Evolutionary conservation across 2,113 vertebrate species (phyloP), one percentile per base, ranked within the genome.

Genomic region (Brachionichthys hirsutus): DNA sequence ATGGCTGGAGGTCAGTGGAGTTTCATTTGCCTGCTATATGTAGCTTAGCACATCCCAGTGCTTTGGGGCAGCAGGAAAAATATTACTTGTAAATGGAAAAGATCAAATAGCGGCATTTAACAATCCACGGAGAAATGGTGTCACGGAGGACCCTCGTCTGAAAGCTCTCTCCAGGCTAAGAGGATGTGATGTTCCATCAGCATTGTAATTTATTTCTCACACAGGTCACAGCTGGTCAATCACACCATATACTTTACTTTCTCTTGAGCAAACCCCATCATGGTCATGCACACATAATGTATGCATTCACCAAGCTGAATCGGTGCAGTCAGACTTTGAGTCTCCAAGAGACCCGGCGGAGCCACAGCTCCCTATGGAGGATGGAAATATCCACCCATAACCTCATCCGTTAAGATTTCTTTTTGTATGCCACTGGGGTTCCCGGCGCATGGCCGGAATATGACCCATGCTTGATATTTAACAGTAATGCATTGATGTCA

Each of bases 71-170:
- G 47, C 6, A 2, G 24, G 44, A 1, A 4, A 62, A 79, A 62
- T 49, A 82, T 62, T 47, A 65, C 55, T 75, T 61, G 53, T 73
- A 80, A 83, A 82, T 72, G 64, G 59, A 84, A 83, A 83, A 85
- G 80, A 83, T 79, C 81, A 88, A 82, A 85, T 63, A 71, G 55
- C 81, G 83, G 72, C 84, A 89, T 88, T 88, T 85, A 82, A 73
- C 67, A 67, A 58, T 72, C 48, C n/a, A 60, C 47, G 64, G 62
- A 73, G 62, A 79, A 85, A 78, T 62, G 70, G 77, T 79, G 76
- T 75, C 75, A 76, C 51, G 59, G 73, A 63, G 67, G 51, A 66
- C 35, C 50, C 47, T 65, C 51, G 62, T 78, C 64, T 77, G 48
- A 67, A 59, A 48, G 70, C 63, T 56, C 56, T 75, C 81, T 69